phyloP scores from a whole-genome alignment of 2,113 vertebrate genomes.

The Recurvirostra avosetta region DNA sequence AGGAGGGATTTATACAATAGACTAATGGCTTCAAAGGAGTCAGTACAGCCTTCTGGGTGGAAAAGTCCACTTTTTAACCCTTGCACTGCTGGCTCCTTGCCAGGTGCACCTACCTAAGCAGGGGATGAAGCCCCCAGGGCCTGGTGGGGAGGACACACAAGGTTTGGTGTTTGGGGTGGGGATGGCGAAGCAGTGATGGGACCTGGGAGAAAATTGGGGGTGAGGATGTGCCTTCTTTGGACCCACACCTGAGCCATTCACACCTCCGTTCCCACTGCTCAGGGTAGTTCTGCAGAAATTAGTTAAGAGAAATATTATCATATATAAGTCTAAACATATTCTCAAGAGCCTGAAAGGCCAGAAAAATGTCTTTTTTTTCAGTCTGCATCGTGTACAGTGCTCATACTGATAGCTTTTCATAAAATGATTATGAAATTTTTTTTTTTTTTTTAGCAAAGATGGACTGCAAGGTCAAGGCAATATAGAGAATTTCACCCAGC shows the following conservation, averaged over 20 bases:
- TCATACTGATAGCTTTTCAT: not conserved
- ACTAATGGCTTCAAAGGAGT: conserved; percentile 55
- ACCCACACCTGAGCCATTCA: not conserved
- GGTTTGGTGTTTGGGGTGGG: not conserved
- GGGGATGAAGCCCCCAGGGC: not conserved
- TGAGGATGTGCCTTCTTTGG: not conserved
- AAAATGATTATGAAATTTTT: not conserved
- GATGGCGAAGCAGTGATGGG: not conserved
- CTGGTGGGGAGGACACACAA: not conserved
- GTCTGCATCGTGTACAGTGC: not conserved
- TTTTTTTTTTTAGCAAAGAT: not conserved
- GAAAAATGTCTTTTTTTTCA: not conserved
- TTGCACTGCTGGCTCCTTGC: not conserved
- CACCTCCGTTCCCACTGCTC: not conserved
- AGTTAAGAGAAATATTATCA: not conserved
- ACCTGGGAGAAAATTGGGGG: not conserved
- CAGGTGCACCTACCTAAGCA: not conserved
- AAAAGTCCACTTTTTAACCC: conserved; percentile 38
- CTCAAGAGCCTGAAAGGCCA: not conserved
- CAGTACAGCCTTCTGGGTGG: not conserved
- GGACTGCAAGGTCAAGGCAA: not conserved
- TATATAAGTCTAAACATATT: not conserved
- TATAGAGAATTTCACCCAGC: not conserved
- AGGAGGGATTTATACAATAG: conserved; percentile 51
- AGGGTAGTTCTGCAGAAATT: conserved; percentile 23